Base-by-base conservation (phyloP, 2,797 vertebrate species). In the Halcyon badia region DNA sequence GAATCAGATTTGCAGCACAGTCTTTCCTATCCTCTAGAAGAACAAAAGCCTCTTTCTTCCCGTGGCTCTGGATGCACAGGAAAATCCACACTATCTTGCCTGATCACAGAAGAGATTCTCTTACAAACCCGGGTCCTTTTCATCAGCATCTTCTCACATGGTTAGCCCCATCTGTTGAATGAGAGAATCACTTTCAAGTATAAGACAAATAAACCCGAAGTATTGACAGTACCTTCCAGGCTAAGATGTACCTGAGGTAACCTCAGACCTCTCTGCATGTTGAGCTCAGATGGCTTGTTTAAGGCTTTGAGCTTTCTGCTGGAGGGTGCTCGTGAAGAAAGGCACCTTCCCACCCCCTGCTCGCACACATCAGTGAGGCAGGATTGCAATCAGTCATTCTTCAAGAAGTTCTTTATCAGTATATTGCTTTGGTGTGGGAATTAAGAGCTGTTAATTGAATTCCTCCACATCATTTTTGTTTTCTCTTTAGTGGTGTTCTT, bases 71-170 rank as follows among this genome's bases (percentile, higher is more conserved):
- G 37, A 10, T 35, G 26, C 4, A 5, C 37, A 8, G 52, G 31
- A 83, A 52, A 68, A 83, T 48, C 88, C 57, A 11, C 0, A 0
- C n/a, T 65, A 42, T 26, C 54, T 68, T 83, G 35, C 15, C n/a
- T 64, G n/a, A 52, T 64, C 39, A 24, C 15, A 16, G 83, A 33
- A 14, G 30, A 70, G 51, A 11, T 85, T 60, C 28, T 33, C 20
- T 80, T 77, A 54, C 39, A 72, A 65, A 33, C 26, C 41, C 1
- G 1, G 2, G 14, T 33, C 46, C 14, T 83, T 83, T 52, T 48
- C 51, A 33, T 37, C 78, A 75, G 58, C 48, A 33, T 41, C 35
- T 15, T 51, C 3, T 2, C 18, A 51, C 7, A 4, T 0, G 0
- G 22, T 25, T 20, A 72, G 44, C 48, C 42, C 39, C 21, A 39